Percentiles rank a stretch among this genome's conserved stretches.
Evolutionary conservation across 1,140 invertebrate species (phyloP).

Genomic region (Brachionus plicatilis): DNA sequence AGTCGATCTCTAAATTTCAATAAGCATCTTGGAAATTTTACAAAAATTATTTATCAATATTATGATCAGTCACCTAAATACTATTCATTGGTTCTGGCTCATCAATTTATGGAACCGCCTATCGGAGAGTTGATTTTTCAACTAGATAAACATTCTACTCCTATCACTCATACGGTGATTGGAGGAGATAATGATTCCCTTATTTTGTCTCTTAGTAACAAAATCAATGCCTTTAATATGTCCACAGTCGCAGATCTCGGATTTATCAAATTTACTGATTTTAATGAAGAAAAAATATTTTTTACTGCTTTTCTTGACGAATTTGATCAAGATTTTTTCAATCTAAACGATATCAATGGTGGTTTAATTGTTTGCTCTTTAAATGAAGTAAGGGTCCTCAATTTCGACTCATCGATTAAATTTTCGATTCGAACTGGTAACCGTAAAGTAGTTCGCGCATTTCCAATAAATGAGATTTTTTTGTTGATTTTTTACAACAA

Average conservation of each 20-base stretch:
- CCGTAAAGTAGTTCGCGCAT: neutral
- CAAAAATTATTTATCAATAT: conserved; percentile 48
- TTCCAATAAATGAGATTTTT: neutral
- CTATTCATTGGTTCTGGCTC: conserved; percentile 49
- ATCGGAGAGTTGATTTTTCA: conserved; percentile 12
- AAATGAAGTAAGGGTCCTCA: no score
- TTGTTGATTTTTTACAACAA: neutral
- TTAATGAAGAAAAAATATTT: no score
- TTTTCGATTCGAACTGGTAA: neutral
- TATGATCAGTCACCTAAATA: conserved; percentile 48
- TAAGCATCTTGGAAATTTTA: conserved; percentile 46
- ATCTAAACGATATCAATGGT: no score
- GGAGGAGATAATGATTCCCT: neutral
- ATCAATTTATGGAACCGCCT: conserved; percentile 46
- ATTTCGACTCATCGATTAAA: neutral
- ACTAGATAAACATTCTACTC: neutral
- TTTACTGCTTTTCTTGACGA: no score
- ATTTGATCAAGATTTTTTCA: no score
- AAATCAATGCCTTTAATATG: neutral
- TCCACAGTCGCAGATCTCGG: neutral
- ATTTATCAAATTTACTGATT: neutral
- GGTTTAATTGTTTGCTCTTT: no score
- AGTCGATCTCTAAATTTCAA: conserved; percentile 50
- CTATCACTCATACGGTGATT: neutral
- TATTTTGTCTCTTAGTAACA: neutral